Evolutionary conservation across 2,797 vertebrate species (phyloP), one percentile per base, ranked within the genome.

Genomic region (Monodelphis domestica): DNA sequence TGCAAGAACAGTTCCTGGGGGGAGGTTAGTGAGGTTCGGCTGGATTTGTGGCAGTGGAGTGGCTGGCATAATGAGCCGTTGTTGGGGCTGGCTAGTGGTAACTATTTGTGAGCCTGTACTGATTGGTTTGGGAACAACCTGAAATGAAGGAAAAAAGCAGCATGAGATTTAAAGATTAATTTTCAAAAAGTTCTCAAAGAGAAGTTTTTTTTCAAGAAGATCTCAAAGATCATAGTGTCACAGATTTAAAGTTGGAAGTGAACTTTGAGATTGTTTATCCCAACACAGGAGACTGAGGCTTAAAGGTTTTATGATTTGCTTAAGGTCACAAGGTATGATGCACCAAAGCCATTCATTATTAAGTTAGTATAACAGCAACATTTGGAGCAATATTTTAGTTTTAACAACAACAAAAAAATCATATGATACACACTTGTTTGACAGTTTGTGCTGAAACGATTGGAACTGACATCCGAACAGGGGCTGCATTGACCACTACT

Each of bases 11-110:
- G 99, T 99, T 94, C 99, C 99, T 0, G 99, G 99, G 0, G 99
- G 99, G 30, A 99, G 99, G 98, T 99, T 99, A 91, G 99, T 99
- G 97, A 99, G 99, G 98, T 99, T 99, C 93, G 99, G 99, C 97
- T 99, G 99, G 96, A 99, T 99, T 97, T 99, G 99, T 54, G 99
- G 99, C 89, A 99, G 98, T 29, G 99, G 99, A 0, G 99, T 99
- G 53, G 99, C 99, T 33, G 99, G 99, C 99, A 99, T 99, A 97
- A 99, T 99, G 55, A 99, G 99, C 87, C 99, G 98, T 89, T 99
- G 99, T 94, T 99, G 99, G 5, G 99, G 99, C 97, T 99, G 99
- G 96, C 98, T 99, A 52, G 99, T 99, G 94, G 99, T 99, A 30
- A 99, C 99, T 21, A 99, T 99, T 94, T 99, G 99, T 30, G 99